Percentiles rank a stretch among this genome's conserved stretches.
phyloP scores from a whole-genome alignment of 2,113 vertebrate genomes.

The Echinops telfairi region DNA sequence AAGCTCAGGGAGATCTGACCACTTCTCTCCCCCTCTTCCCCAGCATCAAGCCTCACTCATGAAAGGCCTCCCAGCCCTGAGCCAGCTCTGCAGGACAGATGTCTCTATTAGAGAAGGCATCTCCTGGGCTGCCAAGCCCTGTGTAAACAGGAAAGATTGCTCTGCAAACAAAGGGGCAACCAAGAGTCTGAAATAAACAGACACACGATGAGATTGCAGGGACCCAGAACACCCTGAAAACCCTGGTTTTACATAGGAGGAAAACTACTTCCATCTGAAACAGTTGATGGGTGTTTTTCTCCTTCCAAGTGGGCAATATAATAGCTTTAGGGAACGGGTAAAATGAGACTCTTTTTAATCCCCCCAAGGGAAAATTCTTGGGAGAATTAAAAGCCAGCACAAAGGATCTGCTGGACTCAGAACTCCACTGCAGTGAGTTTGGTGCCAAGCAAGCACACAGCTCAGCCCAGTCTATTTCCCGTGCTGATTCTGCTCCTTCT shows the following conservation, averaged over 20 bases:
- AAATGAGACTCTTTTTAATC: background rate
- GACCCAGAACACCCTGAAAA: slow-evolving; percentile 63
- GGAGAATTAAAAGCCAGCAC: background rate
- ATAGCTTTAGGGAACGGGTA: background rate
- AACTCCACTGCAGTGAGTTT: background rate
- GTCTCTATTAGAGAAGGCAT: slow-evolving; percentile 62
- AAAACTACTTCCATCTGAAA: slow-evolving; percentile 32
- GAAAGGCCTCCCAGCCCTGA: background rate
- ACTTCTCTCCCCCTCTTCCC: background rate
- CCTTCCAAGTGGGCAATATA: slow-evolving; percentile 39
- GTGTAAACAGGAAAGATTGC: slow-evolving; percentile 44
- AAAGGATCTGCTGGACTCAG: background rate
- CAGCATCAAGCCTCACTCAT: background rate
- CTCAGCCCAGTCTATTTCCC: background rate
- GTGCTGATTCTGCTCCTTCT: rapidly evolving
- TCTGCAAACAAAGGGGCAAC: slow-evolving; percentile 39
- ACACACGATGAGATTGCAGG: slow-evolving; percentile 18
- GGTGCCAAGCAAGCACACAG: background rate
- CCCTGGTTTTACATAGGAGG: background rate
- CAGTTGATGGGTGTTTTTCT: slow-evolving; percentile 15
- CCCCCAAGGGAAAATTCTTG: slow-evolving; percentile 35
- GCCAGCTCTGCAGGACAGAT: background rate
- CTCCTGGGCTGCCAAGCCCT: background rate
- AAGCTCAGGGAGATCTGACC: background rate
- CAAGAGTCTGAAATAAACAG: slow-evolving; percentile 47